A percentile compares a stretch with the other conserved stretches of the same genome.
Conservation (phyloP, 2,113 vertebrate species). For the Tragelaphus scriptus region DNA sequence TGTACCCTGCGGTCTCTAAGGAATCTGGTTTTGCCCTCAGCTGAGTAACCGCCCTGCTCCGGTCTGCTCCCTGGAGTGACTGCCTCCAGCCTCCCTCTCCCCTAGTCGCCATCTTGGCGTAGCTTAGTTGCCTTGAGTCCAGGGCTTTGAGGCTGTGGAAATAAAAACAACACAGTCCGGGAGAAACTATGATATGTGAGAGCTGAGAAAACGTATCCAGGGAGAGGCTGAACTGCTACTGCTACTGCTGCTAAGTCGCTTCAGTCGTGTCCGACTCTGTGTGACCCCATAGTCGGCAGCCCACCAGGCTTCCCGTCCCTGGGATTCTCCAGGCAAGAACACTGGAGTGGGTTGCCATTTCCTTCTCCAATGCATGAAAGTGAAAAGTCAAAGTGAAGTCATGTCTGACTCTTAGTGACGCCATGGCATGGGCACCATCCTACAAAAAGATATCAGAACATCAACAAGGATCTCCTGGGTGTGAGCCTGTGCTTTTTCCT, state of each 20-base stretch:
- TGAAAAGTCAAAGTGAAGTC: no score
- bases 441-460: background rate
- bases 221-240: background rate
- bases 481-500: background rate
- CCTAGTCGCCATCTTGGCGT: background rate
- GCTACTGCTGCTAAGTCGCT: no score
- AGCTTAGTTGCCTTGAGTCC: background rate
- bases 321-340: no score
- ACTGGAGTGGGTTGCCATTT: no score
- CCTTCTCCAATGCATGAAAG: no score
- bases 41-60: background rate
- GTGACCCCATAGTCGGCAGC: no score
- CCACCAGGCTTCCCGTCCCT: no score
- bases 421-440: background rate
- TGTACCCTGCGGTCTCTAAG: background rate
- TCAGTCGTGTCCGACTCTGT: no score
- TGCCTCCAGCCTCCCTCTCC: background rate
- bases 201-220: background rate
- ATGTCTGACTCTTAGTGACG: no score
- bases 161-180: background rate
- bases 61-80: no score
- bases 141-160: background rate
- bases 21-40: background rate
- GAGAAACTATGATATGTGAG: background rate
- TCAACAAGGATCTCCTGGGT: background rate